Evolutionary conservation across 2,113 vertebrate genomes (phyloP), one percentile per base, ranked within the genome.

Genomic region (Numida meleagris): DNA sequence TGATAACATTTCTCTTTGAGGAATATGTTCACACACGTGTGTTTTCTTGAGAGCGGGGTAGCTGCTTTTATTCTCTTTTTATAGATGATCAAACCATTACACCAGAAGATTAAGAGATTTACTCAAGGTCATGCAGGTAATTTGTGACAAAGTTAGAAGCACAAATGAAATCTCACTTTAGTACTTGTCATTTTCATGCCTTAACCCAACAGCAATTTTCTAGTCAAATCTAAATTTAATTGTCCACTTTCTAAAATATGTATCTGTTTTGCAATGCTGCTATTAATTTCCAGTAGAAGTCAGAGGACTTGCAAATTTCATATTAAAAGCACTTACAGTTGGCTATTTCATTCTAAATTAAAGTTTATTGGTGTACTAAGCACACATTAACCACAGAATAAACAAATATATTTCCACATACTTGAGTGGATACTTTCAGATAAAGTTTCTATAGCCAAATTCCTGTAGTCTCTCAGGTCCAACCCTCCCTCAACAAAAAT

Each of bases 61-160:
- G 66, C 55, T 80, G 46, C 89, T 89, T 85, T 34, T 46, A 66
- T 86, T 84, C 38, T 59, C 51, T 86, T 93, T 85, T 88, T 88
- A 86, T 34, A 71, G 79, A 50, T 48, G 40, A 77, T 63, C 68
- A 90, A 74, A 59, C 51, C 31, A 45, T 77, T 79, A 62, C 38
- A 72, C 13, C 66, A 75, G 45, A 48, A 77, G 86, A 88, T 95
- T 74, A 93, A 55, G 68, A 63, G 90, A 86, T 81, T 88, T 66
- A 72, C 42, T 72, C 20, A 82, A 94, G 48, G 67, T 82, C 72
- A 42, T 29, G 42, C 23, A 80, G 78, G 31, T 70, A 79, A 82
- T 72, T 89, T 85, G 53, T 80, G 55, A 66, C 50, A 58, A 74
- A 81, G 17, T 65, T 68, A 75, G 12, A 76, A 74, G 53, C 73